Percentiles rank a stretch among this genome's conserved stretches.
These are phyloP conservation scores for Agrypnus murinus DNA, from an alignment of 2,888 invertebrate species.

Conservation along the genomic window DNA sequence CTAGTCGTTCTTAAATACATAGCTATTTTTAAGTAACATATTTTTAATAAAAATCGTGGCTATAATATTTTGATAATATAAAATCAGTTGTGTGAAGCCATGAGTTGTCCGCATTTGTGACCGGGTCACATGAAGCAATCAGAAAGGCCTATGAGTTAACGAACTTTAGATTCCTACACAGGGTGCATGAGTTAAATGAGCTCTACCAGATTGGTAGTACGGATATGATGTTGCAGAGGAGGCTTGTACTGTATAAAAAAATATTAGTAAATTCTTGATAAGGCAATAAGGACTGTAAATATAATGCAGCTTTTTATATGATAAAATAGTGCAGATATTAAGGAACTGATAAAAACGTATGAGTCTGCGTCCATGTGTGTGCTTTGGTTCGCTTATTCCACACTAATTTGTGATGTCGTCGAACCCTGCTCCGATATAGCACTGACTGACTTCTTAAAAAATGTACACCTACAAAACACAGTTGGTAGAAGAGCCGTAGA, in stretches of 20 bases:
- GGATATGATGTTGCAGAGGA: conserved; percentile 50
- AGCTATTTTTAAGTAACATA: conserved; percentile 67
- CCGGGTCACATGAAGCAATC: conserved; percentile 65
- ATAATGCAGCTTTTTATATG: conserved; percentile 71
- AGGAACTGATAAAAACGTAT: conserved; percentile 56
- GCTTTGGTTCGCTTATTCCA: conserved; percentile 57
- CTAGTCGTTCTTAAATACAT: conserved; percentile 69
- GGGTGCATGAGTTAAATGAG: conserved; percentile 64
- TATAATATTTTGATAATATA: conserved; percentile 63
- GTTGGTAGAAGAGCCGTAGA: conserved; percentile 62
- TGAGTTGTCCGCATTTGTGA: conserved; percentile 56
- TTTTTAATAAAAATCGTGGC: conserved; percentile 66
- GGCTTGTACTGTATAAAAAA: conserved; percentile 64
- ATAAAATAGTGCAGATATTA: conserved; percentile 61
- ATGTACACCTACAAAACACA: conserved; percentile 34
- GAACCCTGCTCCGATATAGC: conserved; percentile 49
- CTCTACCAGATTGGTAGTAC: conserved; percentile 28
- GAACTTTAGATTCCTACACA: conserved; percentile 58
- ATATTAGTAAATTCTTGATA: conserved; percentile 62
- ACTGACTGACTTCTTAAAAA: conserved; percentile 54
- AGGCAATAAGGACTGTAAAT: conserved; percentile 69
- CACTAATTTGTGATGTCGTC: conserved; percentile 56
- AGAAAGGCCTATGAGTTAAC: conserved; percentile 67
- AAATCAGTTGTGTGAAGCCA: conserved; percentile 60
- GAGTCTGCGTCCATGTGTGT: conserved; percentile 54